Evolutionary conservation across 1,140 invertebrate species (phyloP), one percentile per base, ranked within the genome.

Genomic region (Ptiloglossa arizonensis): DNA sequence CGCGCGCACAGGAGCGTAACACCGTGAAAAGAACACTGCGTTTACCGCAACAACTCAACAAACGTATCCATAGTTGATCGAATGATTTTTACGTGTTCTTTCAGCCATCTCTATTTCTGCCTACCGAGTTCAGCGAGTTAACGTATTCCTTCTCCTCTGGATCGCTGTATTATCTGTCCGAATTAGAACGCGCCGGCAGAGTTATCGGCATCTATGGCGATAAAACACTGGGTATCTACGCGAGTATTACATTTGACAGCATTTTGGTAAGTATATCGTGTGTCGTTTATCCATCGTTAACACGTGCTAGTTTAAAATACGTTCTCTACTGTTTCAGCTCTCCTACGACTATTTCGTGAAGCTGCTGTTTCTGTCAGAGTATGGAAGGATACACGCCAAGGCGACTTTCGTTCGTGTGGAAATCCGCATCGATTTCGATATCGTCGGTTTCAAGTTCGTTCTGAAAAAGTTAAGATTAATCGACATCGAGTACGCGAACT

Each of bases 311-410:
- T 19, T 2, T 22, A 52, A n/a, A 22, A 52, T 22, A 5, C n/a
- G 35, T 29, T 44, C 24, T 50, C 15, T 48, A 52, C 5, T 32
- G 1, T 38, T 56, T 24, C 19, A 76, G 52, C 8, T 56, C 19
- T 13, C n/a, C 2, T 76, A 60, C 32, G 5, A 80, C 32, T 80
- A 67, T 15, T 48, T 19, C 0, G 3, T 71, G 8, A 27, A 64
- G n/a, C 0, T 44, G 1, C 8, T 41, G 0, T 27, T 83, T 17
- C 0, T 67, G 2, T 5, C 11, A 8, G 13, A 15, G 0, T 11
- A 29, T 0, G 78, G 62, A 0, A 5, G 8, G 0, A 13, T 56
- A 44, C 1, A 15, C 5, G 35, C 38, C 5, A 13, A n/a, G 27
- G 24, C 57, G 1, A 2, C 5, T 48, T 22, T 56, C 5, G 27